Percentiles rank a stretch among this genome's conserved stretches.
Conservation (phyloP, 2,113 vertebrate species). For the Maylandia zebra region DNA sequence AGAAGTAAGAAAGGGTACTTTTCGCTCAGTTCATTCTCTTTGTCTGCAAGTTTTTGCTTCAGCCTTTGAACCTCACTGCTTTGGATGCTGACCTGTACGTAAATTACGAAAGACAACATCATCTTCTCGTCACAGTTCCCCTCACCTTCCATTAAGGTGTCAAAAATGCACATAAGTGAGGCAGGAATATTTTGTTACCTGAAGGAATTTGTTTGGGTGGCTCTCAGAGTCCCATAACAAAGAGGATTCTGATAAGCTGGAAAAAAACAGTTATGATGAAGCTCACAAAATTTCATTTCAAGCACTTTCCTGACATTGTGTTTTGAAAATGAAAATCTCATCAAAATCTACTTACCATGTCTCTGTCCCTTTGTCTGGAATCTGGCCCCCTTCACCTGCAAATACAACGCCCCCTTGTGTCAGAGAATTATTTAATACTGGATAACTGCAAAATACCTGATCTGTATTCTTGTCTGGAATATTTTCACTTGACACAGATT, state of each 20-base stretch:
- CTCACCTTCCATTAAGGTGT: background rate
- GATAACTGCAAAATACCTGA: background rate
- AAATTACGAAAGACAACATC: background rate
- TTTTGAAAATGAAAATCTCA: slow-evolving; percentile 10
- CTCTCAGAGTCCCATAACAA: background rate
- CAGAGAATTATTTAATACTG: background rate
- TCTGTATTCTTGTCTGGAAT: background rate
- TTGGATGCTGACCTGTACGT: slow-evolving; percentile 39
- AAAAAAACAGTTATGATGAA: background rate
- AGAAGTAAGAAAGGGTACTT: slow-evolving; percentile 19
- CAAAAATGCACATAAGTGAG: background rate
- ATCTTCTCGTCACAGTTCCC: background rate
- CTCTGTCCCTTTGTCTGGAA: slow-evolving; percentile 12
- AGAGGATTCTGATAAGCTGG: slow-evolving; percentile 32
- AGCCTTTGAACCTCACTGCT: slow-evolving; percentile 40
- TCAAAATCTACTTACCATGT: slow-evolving; percentile 45
- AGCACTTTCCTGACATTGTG: background rate
- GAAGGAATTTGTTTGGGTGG: background rate
- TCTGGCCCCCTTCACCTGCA: slow-evolving; percentile 5
- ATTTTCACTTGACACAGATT: background rate
- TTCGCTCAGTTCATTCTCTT: slow-evolving; percentile 50
- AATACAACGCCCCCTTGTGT: slow-evolving; percentile 27
- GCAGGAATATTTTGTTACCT: slow-evolving; percentile 18
- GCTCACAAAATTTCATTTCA: background rate
- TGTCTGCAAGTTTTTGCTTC: slow-evolving; percentile 45